Base-by-base conservation (phyloP, 2,797 vertebrate species). In the Smutsia temminckii region DNA sequence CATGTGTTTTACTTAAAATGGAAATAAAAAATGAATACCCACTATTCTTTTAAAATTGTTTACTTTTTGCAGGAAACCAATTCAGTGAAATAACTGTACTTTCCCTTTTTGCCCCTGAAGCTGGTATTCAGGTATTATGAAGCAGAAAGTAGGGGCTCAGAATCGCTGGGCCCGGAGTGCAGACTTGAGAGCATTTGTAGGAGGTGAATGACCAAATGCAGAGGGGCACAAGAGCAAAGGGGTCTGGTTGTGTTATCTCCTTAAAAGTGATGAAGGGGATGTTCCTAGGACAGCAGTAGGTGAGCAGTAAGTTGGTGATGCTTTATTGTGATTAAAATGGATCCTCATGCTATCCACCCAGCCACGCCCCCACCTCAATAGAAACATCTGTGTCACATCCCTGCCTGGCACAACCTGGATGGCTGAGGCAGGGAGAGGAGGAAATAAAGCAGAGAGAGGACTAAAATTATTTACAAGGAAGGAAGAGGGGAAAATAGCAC, bases 21-120 rank as follows among this genome's bases (percentile, higher is more conserved):
- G 64, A 75, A 94, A 93, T 89, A 46, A 88, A 96, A 74, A 46
- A 74, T 4, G 0, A 80, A 89, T 63, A 29, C 37, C 64, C 66
- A 74, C 53, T 75, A 72, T 46, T 83, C 72, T 72, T 75, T 84
- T 79, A 25, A 92, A 92, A 57, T 77, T 29, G 53, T 80, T 87
- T 91, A 46, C 27, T 64, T 71, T 92, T 85, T 75, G 64, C 91
- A 90, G 21, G 78, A 89, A 95, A 63, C 12, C 49, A 69, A 74
- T 88, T 83, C 49, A 21, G 94, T 84, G 71, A 91, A 85, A 77
- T 75, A 77, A 83, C 29, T 61, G 37, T 27, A 40, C 46, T 87
- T 85, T 88, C 23, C 32, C 11, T 90, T 34, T 40, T 75, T 84
- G 72, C 86, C 72, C 32, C 49, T 25, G 69, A 91, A 49, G 59